Evolutionary conservation across 2,888 invertebrate genomes (phyloP).

Genomic region (Cerastis rubricosa): DNA sequence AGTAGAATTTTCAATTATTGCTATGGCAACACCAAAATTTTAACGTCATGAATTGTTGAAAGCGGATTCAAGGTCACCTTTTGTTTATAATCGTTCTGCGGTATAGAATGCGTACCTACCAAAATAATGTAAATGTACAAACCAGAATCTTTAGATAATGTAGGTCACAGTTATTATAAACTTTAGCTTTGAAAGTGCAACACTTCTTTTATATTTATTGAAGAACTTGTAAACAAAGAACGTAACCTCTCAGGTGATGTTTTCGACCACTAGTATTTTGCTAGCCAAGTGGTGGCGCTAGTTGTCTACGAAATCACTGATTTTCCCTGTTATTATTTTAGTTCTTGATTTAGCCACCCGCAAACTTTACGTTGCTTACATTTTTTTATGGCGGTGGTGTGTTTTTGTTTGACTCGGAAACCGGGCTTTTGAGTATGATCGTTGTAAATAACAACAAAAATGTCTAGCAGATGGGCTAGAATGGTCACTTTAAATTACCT

Average conservation of each 20-base stretch:
- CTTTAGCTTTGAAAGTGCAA: background rate
- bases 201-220: background rate
- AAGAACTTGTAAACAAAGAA: slow-evolving; percentile 6
- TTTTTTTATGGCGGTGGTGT: background rate
- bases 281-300: slow-evolving; percentile 49
- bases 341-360: slow-evolving; percentile 39
- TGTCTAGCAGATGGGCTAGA: background rate
- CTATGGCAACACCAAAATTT: slow-evolving; percentile 45
- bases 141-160: slow-evolving; percentile 3
- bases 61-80: slow-evolving; percentile 8
- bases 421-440: slow-evolving; percentile 19
- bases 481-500: background rate
- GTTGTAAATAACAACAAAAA: background rate
- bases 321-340: slow-evolving; percentile 2
- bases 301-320: background rate
- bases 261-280: background rate
- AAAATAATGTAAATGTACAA: background rate
- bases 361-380: slow-evolving; percentile 5
- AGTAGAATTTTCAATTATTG: background rate
- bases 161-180: background rate
- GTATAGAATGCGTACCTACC: background rate
- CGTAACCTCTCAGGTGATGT: slow-evolving; percentile 18
- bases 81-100: slow-evolving; percentile 3
- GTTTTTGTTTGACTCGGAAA: slow-evolving; percentile 2
- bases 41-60: slow-evolving; percentile 29